phyloP scores from a whole-genome alignment of 2,113 vertebrate species.

The Azemiops feae region DNA sequence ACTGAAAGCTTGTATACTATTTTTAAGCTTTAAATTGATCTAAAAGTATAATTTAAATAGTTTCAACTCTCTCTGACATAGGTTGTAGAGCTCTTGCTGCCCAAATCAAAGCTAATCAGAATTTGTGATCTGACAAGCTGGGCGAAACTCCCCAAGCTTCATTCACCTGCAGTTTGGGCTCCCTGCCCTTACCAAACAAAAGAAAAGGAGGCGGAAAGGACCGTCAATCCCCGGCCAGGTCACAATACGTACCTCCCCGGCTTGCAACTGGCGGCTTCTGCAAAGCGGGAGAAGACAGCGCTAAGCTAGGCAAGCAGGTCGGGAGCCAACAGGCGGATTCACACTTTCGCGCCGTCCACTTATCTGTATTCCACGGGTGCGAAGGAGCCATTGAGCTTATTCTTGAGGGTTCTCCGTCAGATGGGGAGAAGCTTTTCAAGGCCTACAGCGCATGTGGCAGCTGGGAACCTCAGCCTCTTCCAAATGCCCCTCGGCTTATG shows the following conservation, averaged over 20 bases:
- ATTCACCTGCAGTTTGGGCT: background rate
- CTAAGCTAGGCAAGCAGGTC: too few species aligned
- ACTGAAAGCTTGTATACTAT: background rate
- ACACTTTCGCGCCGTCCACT: background rate
- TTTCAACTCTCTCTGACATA: background rate
- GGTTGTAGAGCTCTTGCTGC: background rate
- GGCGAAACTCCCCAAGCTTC: too few species aligned
- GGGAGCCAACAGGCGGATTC: background rate
- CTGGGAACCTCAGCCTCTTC: background rate
- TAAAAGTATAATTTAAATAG: background rate
- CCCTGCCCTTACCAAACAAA: background rate
- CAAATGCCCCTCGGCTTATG: background rate
- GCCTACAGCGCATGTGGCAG: too few species aligned
- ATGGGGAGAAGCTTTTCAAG: too few species aligned
- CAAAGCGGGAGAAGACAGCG: background rate
- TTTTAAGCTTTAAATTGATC: background rate
- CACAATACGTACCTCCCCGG: background rate
- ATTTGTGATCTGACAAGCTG: background rate
- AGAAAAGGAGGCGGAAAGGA: too few species aligned
- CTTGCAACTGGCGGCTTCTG: background rate
- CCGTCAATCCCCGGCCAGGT: background rate
- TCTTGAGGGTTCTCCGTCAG: background rate
- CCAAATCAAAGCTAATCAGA: background rate
- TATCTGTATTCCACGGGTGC: background rate
- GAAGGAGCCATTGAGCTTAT: background rate